Base-by-base conservation (phyloP, 2,113 vertebrate species). In the Otolemur garnettii region DNA sequence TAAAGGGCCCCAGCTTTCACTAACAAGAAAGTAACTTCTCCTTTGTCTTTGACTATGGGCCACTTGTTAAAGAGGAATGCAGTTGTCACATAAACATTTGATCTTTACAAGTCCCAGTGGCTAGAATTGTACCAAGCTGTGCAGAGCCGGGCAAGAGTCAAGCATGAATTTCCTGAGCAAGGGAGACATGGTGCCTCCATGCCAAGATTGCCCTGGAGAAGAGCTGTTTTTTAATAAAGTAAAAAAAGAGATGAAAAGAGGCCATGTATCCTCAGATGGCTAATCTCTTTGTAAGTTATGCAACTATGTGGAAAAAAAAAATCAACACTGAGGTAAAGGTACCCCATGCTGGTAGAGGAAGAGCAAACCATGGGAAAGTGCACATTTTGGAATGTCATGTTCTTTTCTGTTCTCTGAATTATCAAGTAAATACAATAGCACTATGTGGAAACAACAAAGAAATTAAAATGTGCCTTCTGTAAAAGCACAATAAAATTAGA, bases 381-480 rank as follows among this genome's bases (percentile, higher is more conserved):
- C 69, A 75, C 35, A 75, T 97, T 98, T 97, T 95, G 91, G 78
- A 98, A 98, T 97, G 84, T 95, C 33, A 24, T 96, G 80, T 97
- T 98, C 85, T 97, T 97, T 98, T 96, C 90, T 92, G n/a, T 98
- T 98, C 96, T 97, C 94, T 98, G 81, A 83, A 75, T 98, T 98
- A 97, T 80, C 89, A 97, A 97, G 87, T 98, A 98, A 96, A 96
- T 96, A 96, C 79, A 98, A 93, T 96, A 95, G 75, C 82, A 92
- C 81, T 91, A 45, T 22, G 50, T 87, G 24, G 96, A 95, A 97
- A 96, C 62, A 96, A 92, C 69, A 96, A 95, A 96, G 50, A 42
- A 96, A 97, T 97, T 96, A 88, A 97, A 98, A 35, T 71, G 24
- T 97, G 79, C 68, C 93, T 97, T 98, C 78, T 97, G 5, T 90